Evolutionary conservation across 2,888 invertebrate genomes (phyloP).

Genomic region (Perdita meconis): DNA sequence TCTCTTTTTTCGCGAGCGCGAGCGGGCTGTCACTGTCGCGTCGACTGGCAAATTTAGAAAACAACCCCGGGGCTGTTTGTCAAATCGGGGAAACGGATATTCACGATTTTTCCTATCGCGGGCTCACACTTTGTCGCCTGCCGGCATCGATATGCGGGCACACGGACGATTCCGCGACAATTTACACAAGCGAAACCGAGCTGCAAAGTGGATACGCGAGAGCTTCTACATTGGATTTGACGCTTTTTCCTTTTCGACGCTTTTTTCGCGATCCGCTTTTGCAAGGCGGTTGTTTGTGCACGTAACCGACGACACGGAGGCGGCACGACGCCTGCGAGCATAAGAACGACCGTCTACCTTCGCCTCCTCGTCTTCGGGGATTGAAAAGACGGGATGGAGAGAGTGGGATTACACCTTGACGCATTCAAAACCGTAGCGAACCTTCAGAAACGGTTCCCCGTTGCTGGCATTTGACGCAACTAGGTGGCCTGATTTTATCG

Average conservation of each 20-base stretch:
- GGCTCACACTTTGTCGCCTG: constrained; percentile 77
- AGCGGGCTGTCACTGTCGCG: too few relatives aligned
- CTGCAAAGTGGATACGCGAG: background rate
- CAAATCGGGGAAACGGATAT: constrained; percentile 40
- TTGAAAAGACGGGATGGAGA: background rate
- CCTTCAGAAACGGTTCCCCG: too few relatives aligned
- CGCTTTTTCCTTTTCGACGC: constrained; percentile 1
- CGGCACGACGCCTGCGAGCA: background rate
- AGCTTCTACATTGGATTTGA: constrained; percentile 18
- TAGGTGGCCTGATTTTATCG: too few relatives aligned
- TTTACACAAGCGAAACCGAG: constrained; percentile 7
- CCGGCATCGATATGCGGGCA: constrained; percentile 60
- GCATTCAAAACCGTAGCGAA: too few relatives aligned
- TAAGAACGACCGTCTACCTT: constrained; percentile 6
- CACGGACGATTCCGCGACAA: constrained; percentile 12
- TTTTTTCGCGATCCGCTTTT: constrained; percentile 29
- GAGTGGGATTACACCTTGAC: background rate
- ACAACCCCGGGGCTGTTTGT: background rate
- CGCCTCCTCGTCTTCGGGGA: too few relatives aligned
- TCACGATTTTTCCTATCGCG: constrained; percentile 66
- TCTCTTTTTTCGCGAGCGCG: background rate
- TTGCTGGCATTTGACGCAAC: too few relatives aligned
- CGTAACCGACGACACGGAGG: background rate
- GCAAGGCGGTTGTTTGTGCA: constrained; percentile 7
- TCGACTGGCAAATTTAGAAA: constrained; percentile 6